phyloP scores from a whole-genome alignment of 2,113 vertebrate genomes.

The Neogale vison region DNA sequence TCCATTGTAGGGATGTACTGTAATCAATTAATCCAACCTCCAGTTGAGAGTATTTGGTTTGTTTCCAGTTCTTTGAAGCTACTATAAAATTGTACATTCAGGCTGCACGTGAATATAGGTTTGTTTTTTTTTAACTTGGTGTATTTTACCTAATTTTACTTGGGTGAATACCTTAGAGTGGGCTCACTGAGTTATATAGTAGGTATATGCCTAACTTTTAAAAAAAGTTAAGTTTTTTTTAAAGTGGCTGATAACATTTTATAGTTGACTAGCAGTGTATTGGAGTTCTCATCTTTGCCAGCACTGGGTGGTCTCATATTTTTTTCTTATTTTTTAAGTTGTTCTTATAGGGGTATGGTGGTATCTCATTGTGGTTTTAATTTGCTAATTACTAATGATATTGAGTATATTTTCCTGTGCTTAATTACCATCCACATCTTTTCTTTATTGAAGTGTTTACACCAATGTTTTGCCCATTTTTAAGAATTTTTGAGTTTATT shows the following conservation, averaged over 20 bases:
- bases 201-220: not conserved
- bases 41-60: not conserved
- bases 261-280: not conserved
- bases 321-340: not conserved
- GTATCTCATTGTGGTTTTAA: not conserved
- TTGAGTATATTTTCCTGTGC: not conserved
- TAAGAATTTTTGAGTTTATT: not conserved
- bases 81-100: not conserved
- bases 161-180: not conserved
- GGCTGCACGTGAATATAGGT: not conserved
- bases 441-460: not conserved
- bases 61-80: not conserved
- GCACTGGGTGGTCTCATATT: not conserved
- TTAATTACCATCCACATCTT: not conserved
- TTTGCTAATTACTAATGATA: not conserved
- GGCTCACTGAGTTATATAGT: not conserved
- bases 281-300: not conserved
- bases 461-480: not conserved
- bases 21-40: not conserved
- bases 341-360: not conserved
- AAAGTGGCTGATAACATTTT: not conserved
- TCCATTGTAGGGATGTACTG: not conserved
- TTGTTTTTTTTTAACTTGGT: not conserved
- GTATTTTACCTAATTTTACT: not conserved
- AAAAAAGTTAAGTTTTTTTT: not conserved